phyloP scores from a whole-genome alignment of 2,113 vertebrate genomes.

The Rattus norvegicus region GRCr8 NC_086021.1:39432001-39432500 shows the following conservation, averaged over 20 bases:
- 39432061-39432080: not conserved
- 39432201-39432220: constrained; percentile 3
- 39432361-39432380: not conserved
- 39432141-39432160: constrained; percentile 29
- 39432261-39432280: not conserved
- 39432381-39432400: not conserved
- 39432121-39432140: accelerated
- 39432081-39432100: not conserved
- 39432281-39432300: not conserved
- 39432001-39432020: not conserved
- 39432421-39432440: not conserved
- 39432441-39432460: constrained; percentile 37
- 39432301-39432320: not conserved
- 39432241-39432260: constrained; percentile 55
- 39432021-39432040: not conserved
- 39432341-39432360: not conserved
- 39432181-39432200: constrained; percentile 38
- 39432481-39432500: constrained; percentile 20
- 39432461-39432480: not conserved
- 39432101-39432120: constrained; percentile 20
- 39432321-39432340: accelerated
- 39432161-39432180: not conserved
- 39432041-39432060: not conserved
- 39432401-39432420: constrained; percentile 29
- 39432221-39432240: constrained; percentile 64